Evolutionary conservation across 2,113 vertebrate genomes (phyloP).

Genomic region (Phyllostomus discolor): DNA sequence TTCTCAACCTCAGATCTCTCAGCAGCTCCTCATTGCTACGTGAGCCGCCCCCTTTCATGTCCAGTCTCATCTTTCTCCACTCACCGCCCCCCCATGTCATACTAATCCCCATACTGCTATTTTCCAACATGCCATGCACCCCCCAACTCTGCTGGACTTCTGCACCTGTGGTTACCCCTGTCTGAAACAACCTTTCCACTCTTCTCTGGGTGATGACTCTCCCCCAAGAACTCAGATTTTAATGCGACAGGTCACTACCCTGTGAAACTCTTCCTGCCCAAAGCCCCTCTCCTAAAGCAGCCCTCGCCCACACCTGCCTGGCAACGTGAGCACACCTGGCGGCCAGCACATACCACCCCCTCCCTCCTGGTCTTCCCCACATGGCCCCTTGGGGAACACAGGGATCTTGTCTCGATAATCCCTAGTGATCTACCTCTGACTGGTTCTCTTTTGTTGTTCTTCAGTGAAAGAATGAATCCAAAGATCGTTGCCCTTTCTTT

Average conservation of each 20-base stretch:
- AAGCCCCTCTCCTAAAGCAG: background rate
- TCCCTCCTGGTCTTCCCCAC: background rate
- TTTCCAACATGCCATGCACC: background rate
- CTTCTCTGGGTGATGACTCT: background rate
- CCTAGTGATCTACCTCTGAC: background rate
- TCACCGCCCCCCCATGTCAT: rapidly evolving
- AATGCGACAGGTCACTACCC: background rate
- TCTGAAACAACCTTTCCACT: background rate
- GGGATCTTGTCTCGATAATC: background rate
- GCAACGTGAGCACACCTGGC: background rate
- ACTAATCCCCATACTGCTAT: background rate
- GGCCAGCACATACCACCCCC: rapidly evolving
- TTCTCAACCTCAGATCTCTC: background rate
- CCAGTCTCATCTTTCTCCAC: background rate
- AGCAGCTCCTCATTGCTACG: rapidly evolving
- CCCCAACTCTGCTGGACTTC: background rate
- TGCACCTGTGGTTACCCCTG: rapidly evolving
- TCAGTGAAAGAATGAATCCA: background rate
- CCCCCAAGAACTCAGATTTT: background rate
- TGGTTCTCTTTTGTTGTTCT: background rate
- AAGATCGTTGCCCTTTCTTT: background rate
- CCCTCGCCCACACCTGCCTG: background rate
- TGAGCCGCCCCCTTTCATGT: background rate
- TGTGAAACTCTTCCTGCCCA: background rate
- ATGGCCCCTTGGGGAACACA: background rate